Conservation (phyloP, 1,140 invertebrate species). For the Macrosteles quadrilineatus region DNA sequence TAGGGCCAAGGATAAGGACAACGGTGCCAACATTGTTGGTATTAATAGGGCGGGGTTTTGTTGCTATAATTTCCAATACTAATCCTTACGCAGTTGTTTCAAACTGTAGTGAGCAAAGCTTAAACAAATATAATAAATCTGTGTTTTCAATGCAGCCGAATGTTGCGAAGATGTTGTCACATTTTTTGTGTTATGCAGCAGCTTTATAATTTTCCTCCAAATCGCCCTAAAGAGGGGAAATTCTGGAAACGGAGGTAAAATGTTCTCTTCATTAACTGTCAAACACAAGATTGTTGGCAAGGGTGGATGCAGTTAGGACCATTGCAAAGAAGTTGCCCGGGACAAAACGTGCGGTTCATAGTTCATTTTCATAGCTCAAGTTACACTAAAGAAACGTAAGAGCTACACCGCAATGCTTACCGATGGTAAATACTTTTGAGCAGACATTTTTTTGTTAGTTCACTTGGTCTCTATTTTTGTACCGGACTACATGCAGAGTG, state of each 20-base stretch:
- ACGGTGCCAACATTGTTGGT: background rate
- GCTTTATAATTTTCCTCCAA: background rate
- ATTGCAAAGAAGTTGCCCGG: background rate
- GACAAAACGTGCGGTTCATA: background rate
- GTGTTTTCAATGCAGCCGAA: background rate
- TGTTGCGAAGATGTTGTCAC: background rate
- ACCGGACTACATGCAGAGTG: no score
- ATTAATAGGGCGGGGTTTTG: background rate
- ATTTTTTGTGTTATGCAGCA: conserved; percentile 5
- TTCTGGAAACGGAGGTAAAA: background rate
- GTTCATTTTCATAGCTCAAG: no score
- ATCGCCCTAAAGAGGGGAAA: background rate
- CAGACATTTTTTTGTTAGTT: no score
- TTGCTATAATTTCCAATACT: background rate
- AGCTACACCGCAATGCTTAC: no score
- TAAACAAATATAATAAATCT: no score
- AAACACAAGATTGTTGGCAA: background rate
- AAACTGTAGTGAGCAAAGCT: background rate
- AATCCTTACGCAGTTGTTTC: background rate
- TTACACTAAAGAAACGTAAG: no score
- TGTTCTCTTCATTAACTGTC: conserved; percentile 3
- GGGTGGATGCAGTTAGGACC: background rate
- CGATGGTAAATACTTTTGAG: no score
- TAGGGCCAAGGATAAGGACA: background rate
- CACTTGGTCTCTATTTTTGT: no score